phyloP scores from a whole-genome alignment of 2,797 vertebrate genomes.

The Tenualosa ilisha region DNA sequence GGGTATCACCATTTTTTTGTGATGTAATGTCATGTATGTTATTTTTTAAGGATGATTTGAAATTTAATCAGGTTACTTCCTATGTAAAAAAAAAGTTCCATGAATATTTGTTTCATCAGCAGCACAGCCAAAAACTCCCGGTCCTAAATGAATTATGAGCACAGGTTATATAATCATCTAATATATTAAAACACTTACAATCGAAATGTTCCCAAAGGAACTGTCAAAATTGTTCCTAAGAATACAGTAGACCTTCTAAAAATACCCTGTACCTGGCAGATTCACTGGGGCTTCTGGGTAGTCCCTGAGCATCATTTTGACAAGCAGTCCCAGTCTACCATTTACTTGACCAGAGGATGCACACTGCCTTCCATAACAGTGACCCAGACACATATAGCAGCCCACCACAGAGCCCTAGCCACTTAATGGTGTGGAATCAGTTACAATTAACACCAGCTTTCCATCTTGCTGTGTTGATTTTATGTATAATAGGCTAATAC shows the following conservation, averaged over 20 bases:
- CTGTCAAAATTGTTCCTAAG: slow-evolving; percentile 14
- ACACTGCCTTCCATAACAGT: background rate
- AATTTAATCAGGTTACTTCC: background rate
- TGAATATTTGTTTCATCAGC: background rate
- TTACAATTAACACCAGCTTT: background rate
- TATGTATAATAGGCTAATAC: background rate
- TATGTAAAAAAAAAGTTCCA: background rate
- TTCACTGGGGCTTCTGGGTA: background rate
- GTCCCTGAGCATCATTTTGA: slow-evolving; percentile 5
- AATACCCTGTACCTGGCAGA: slow-evolving; percentile 4
- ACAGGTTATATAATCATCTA: background rate
- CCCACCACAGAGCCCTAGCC: background rate
- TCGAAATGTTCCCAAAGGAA: background rate
- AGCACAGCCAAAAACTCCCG: background rate
- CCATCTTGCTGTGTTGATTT: background rate
- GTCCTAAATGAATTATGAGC: background rate
- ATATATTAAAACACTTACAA: background rate
- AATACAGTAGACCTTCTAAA: slow-evolving; percentile 21
- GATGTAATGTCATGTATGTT: no score
- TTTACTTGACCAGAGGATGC: background rate
- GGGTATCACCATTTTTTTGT: background rate
- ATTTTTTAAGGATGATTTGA: background rate
- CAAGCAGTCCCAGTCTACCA: background rate
- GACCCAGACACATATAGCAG: background rate
- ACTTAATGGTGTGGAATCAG: background rate